A percentile compares a stretch with the other conserved stretches of the same genome.
Conservation (phyloP, 2,888 invertebrate genomes). For the Lamellibrachia columna region DNA sequence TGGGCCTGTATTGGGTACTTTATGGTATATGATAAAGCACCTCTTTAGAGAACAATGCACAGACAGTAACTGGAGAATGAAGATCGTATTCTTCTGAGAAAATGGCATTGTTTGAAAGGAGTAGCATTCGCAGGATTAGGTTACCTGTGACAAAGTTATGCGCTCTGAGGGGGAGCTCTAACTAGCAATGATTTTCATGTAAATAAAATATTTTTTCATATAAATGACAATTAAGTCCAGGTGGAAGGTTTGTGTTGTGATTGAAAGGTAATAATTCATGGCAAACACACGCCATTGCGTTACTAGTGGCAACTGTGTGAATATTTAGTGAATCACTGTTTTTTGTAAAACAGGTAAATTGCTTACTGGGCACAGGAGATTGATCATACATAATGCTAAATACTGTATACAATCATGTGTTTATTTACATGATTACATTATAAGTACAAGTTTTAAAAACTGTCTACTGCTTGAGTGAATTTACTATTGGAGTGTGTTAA, state of each 20-base stretch:
- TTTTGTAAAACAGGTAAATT: not conserved
- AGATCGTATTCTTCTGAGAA: not conserved
- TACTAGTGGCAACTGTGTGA: not conserved
- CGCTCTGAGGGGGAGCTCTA: not conserved
- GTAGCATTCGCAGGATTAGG: not conserved
- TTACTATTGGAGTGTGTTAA: not conserved
- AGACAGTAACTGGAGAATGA: not conserved
- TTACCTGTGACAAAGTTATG: not conserved
- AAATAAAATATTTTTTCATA: not conserved
- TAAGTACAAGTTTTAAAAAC: not conserved
- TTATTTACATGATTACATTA: too few relatives aligned
- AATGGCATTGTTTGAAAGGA: not conserved
- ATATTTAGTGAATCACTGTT: not conserved
- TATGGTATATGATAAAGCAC: not conserved
- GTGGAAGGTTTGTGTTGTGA: not conserved
- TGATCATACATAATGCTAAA: not conserved
- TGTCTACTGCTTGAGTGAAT: not conserved
- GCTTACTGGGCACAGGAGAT: not conserved
- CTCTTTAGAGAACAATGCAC: not conserved
- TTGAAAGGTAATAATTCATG: not conserved
- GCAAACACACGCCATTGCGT: not conserved
- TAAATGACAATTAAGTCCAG: not conserved
- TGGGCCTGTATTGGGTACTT: not conserved
- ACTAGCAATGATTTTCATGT: not conserved
- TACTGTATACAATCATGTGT: too few relatives aligned